Conservation (phyloP, 2,113 vertebrate species). For the Osmerus eperlanus region DNA sequence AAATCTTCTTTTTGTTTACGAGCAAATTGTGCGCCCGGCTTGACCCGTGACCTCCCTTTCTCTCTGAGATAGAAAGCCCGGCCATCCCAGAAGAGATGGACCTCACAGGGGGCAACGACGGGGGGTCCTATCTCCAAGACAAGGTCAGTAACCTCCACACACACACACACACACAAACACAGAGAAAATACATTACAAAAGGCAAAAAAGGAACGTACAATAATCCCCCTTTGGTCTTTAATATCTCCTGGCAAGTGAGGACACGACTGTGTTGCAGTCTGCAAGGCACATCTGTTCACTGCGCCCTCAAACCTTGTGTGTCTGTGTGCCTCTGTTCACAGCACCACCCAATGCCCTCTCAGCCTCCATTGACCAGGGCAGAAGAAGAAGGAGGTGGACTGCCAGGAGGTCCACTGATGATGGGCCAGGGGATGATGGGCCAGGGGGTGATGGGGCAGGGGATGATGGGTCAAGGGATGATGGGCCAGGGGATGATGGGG, state of each 20-base stretch:
- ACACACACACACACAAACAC: not conserved
- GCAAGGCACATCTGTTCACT: too few species aligned
- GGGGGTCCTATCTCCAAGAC: conserved; percentile 51
- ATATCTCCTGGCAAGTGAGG: not conserved
- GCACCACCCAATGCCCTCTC: conserved; percentile 43
- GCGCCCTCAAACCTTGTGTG: not conserved
- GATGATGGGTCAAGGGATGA: not conserved
- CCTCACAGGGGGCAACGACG: conserved; percentile 62
- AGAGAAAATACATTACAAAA: not conserved
- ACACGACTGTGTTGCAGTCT: too few species aligned
- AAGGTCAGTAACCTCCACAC: conserved; percentile 54
- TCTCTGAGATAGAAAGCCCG: conserved; percentile 62
- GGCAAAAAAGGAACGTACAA: not conserved
- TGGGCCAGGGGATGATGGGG: not conserved
- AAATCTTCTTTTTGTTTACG: conserved; percentile 4
- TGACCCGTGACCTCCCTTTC: not conserved
- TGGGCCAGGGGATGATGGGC: not conserved
- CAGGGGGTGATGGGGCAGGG: too few species aligned
- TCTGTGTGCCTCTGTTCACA: conserved; percentile 8
- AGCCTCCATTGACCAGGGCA: conserved; percentile 32
- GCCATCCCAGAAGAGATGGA: conserved; percentile 67
- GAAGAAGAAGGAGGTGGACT: conserved; percentile 44
- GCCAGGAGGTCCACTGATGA: conserved; percentile 16
- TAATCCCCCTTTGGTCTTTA: not conserved
- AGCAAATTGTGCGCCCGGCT: not conserved